These are phyloP conservation scores for Ferdinandea cuprea DNA, from an alignment of 2,888 invertebrate genomes.

Conservation along the genomic window DNA sequence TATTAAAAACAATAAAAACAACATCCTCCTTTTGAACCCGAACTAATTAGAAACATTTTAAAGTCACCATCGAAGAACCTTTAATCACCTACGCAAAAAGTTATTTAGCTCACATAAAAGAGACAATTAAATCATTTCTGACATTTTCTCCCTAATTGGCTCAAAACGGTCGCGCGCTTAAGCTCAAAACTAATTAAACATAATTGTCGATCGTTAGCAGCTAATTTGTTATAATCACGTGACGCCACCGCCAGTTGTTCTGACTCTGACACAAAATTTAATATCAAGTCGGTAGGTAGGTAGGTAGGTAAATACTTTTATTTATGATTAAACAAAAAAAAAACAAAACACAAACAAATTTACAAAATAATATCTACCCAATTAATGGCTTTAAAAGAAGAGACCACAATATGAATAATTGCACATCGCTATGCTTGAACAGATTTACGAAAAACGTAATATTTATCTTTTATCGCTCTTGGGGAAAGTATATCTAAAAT, in stretches of 20 bases:
- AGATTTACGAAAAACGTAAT: constrained; percentile 29
- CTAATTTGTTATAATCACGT: constrained; percentile 58
- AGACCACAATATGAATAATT: constrained; percentile 50
- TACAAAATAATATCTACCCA: neutral
- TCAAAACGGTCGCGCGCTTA: constrained; percentile 39
- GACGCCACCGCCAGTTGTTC: constrained; percentile 6
- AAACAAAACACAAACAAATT: neutral
- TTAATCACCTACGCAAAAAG: neutral
- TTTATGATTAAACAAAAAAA: constrained; percentile 20
- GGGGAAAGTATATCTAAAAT: constrained; percentile 20
- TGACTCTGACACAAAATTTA: constrained; percentile 10
- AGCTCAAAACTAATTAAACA: constrained; percentile 56
- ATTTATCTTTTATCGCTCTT: constrained; percentile 50
- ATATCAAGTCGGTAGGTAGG: no score
- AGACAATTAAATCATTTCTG: constrained; percentile 41
- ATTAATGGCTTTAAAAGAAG: constrained; percentile 42
- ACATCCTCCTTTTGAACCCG: no score
- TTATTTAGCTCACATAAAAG: constrained; percentile 1
- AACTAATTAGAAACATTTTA: no score
- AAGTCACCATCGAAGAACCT: no score
- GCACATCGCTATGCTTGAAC: constrained; percentile 5
- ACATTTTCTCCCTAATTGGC: constrained; percentile 56
- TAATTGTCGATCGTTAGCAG: constrained; percentile 63
- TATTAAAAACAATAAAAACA: no score
- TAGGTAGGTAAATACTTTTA: constrained; percentile 33